Conservation (phyloP, 2,113 vertebrate species). For the Phocoena phocoena region DNA sequence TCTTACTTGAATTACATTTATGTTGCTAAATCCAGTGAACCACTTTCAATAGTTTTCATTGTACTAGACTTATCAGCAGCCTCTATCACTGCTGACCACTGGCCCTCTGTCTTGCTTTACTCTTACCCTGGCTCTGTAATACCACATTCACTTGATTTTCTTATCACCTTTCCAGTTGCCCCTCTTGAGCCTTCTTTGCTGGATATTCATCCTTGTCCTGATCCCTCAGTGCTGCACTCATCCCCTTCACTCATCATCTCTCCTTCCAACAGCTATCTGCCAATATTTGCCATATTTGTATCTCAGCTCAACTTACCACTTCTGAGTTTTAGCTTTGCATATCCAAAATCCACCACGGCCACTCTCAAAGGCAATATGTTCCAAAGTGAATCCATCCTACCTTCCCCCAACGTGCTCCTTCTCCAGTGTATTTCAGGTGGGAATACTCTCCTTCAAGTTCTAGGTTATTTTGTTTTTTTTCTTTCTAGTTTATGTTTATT, state of each 20-base stretch:
- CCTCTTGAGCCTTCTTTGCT: neutral
- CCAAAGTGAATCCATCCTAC: neutral
- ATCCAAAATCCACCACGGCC: neutral
- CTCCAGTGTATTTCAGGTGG: neutral
- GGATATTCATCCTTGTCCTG: neutral
- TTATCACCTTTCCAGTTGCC: neutral
- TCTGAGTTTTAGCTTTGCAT: neutral
- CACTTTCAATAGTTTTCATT: neutral
- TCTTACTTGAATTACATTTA: neutral
- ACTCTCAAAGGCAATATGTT: neutral
- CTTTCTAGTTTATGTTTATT: conserved; percentile 52
- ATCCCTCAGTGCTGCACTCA: neutral
- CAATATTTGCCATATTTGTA: neutral
- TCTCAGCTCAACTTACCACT: neutral
- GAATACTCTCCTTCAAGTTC: neutral
- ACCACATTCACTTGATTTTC: neutral
- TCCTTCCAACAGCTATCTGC: neutral
- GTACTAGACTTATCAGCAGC: neutral
- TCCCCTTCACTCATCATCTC: neutral
- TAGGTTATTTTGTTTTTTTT: neutral
- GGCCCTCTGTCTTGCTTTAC: neutral
- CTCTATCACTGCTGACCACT: neutral
- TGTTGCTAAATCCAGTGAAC: neutral
- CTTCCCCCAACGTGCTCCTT: neutral
- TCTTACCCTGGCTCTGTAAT: neutral